Conservation (phyloP, 2,888 invertebrate species). For the Conus canariensis region DNA sequence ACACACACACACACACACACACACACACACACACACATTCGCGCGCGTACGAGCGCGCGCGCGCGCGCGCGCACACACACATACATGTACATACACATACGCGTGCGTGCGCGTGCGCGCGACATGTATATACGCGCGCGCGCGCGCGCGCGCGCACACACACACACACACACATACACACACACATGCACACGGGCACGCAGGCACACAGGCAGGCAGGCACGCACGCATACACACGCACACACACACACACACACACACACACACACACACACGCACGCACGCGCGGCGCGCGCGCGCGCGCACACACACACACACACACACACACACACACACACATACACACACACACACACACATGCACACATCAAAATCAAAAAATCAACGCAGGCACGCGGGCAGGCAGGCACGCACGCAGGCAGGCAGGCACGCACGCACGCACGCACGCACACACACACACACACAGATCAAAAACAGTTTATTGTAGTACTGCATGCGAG, state of each 20-base stretch:
- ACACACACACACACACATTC: constrained; percentile 17
- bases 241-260: background rate
- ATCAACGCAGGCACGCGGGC: too few species aligned
- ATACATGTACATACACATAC: background rate
- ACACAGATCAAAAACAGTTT: background rate
- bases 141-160: background rate
- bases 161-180: background rate
- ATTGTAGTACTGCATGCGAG: too few species aligned
- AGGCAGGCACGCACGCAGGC: background rate
- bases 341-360: too few species aligned
- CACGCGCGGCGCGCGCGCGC: background rate
- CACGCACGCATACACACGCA: background rate
- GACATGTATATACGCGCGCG: too few species aligned
- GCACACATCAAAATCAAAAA: too few species aligned
- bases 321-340: too few species aligned
- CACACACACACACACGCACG: too few species aligned
- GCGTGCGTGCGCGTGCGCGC: background rate
- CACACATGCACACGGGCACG: background rate
- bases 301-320: background rate
- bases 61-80: background rate
- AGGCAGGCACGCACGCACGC: background rate
- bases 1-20: constrained; percentile 24
- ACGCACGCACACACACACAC: background rate
- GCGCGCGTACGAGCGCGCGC: background rate
- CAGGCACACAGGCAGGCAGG: background rate